Conservation (phyloP, 1,140 invertebrate genomes). For the Formica selysi region DNA sequence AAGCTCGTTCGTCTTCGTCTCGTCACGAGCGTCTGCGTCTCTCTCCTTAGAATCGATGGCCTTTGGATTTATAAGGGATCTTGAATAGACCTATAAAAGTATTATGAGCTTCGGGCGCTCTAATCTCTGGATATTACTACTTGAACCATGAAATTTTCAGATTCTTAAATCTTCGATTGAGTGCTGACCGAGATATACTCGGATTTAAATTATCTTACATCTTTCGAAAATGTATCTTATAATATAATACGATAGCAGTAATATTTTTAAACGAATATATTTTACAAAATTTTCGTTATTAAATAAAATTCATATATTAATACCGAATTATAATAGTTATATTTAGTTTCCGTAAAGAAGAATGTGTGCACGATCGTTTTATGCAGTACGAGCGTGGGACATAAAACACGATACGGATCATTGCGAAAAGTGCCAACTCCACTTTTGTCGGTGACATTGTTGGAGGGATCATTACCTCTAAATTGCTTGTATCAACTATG, state of each 20-base stretch:
- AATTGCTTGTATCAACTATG: conserved; percentile 61
- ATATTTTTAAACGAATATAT: not conserved
- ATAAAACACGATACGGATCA: conserved; percentile 50
- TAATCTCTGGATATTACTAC: conserved; percentile 16
- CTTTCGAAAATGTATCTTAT: not conserved
- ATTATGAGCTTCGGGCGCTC: not conserved
- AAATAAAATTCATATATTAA: not conserved
- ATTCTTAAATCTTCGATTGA: not conserved
- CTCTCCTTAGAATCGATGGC: conserved; percentile 16
- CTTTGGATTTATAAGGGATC: conserved; percentile 32
- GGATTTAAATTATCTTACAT: not conserved
- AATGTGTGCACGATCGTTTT: not conserved
- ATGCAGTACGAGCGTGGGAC: conserved; percentile 24
- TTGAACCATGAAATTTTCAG: not conserved
- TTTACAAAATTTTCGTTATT: no score
- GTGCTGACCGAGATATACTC: no score
- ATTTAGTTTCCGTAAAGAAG: not conserved
- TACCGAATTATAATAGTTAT: conserved; percentile 3
- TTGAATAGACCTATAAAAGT: conserved; percentile 31
- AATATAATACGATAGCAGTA: not conserved
- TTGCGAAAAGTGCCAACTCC: conserved; percentile 59
- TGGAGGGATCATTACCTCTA: conserved; percentile 59
- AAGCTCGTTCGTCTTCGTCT: conserved; percentile 50
- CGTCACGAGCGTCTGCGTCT: not conserved
- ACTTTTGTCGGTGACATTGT: conserved; percentile 62